Conservation (phyloP, 1,140 invertebrate species). For the Bradysia coprophila region DNA sequence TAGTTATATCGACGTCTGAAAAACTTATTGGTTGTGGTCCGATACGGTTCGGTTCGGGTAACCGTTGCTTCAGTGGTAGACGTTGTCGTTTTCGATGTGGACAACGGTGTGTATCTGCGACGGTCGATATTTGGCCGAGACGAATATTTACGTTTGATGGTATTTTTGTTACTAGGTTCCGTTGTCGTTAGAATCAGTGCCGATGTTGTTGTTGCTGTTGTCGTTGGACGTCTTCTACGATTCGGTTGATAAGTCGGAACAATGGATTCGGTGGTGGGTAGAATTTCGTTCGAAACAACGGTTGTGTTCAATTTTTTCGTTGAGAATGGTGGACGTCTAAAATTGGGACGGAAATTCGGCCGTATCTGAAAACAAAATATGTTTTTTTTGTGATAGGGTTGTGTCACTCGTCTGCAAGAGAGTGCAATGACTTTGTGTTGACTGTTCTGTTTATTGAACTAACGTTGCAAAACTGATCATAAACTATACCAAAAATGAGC, state of each 20-base stretch:
- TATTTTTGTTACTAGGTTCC: conserved; percentile 7
- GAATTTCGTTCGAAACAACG: conserved; percentile 10
- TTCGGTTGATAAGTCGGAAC: conserved; percentile 7
- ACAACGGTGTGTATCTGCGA: no score
- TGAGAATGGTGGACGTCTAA: not conserved
- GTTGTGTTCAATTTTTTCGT: not conserved
- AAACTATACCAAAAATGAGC: no score
- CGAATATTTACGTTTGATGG: conserved; percentile 5
- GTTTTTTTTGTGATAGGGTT: no score
- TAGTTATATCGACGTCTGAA: not conserved
- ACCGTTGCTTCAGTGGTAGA: not conserved
- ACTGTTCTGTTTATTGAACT: no score
- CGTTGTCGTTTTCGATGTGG: no score
- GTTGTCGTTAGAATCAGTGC: conserved; percentile 8
- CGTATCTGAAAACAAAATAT: not conserved
- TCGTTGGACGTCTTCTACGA: no score
- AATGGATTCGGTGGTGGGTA: conserved; percentile 16
- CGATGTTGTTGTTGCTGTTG: conserved; percentile 9
- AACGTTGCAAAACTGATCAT: no score
- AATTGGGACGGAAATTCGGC: not conserved
- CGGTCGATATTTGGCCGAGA: not conserved
- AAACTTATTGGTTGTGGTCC: not conserved
- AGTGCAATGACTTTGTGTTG: no score
- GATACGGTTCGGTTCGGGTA: not conserved
- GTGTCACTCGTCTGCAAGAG: no score